Percentiles rank a stretch among this genome's conserved stretches.
Conservation (phyloP, 2,113 vertebrate genomes). For the Lipotes vexillifer region DNA sequence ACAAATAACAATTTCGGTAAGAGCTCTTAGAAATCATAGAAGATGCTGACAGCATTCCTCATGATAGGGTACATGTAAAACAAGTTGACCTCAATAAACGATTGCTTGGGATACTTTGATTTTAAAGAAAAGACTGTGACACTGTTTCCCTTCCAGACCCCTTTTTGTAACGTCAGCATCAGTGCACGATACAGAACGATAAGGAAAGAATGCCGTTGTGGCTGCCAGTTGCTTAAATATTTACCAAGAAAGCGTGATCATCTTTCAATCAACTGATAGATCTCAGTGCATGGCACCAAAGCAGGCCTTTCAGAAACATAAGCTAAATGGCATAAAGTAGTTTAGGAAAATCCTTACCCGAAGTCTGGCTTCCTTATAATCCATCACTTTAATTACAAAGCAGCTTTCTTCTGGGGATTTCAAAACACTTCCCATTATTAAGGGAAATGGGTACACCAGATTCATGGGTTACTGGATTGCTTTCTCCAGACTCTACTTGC, state of each 20-base stretch:
- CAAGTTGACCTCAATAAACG: neutral
- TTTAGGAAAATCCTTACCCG: neutral
- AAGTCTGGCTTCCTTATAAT: neutral
- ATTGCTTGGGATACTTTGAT: neutral
- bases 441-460: neutral
- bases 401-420: slow-evolving; percentile 36
- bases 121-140: neutral
- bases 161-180: neutral
- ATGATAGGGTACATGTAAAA: neutral
- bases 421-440: slow-evolving; percentile 16
- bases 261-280: neutral
- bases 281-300: neutral
- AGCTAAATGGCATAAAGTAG: neutral
- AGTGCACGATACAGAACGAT: neutral
- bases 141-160: slow-evolving; percentile 6
- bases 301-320: neutral
- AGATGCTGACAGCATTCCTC: slow-evolving; percentile 7
- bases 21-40: slow-evolving; percentile 62
- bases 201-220: slow-evolving; percentile 12
- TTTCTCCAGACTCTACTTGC: neutral
- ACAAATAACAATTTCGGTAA: slow-evolving; percentile 37
- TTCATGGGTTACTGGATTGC: neutral
- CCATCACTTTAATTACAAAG: neutral
- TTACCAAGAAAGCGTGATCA: slow-evolving; percentile 16
- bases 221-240: slow-evolving; percentile 33